Evolutionary conservation across 2,888 invertebrate genomes (phyloP), one percentile per base, ranked within the genome.

Genomic region (Macrophya alboannulata): DNA sequence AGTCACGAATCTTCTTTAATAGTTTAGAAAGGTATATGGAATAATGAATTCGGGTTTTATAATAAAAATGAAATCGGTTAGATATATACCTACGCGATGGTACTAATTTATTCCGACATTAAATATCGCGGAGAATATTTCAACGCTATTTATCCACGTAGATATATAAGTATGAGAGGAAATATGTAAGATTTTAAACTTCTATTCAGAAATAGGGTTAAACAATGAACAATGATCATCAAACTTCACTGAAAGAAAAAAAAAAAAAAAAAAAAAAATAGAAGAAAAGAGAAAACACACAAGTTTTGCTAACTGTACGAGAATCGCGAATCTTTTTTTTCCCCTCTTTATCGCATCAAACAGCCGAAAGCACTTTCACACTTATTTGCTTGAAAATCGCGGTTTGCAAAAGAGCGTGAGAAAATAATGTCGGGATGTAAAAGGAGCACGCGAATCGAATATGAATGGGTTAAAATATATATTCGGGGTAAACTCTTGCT

Each of bases 381-480:
- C n/a, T 55, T 55, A 55, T 55, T 31, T 68, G 12, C 68, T 37
- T 68, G 25, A 6, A 25, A 37, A 31, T 68, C 15, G 4, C 31
- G 9, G 15, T 55, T 55, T 55, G 51, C 17, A 0, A 51, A 4
- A 55, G 51, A 1, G 55, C n/a, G 55, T 55, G 55, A 55, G 55
- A 55, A 31, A 55, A 55, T 55, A n/a, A 55, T 55, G n/a, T 55
- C 8, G n/a, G n/a, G 55, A 55, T 55, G 55, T 55, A 55, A 55
- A 55, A n/a, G n/a, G n/a, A 55, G 55, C n/a, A 55, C 21, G 62
- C 8, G 25, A 10, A 10, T 62, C 10, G 62, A 62, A 17, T n/a
- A 40, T 71, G 40, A 37, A 71, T 37, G 71, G 40, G 71, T 71
- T 71, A 21, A 62, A 62, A 48, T 62, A 37, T 71, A 71, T 71